Evolutionary conservation across 2,888 invertebrate species (phyloP), one percentile per base, ranked within the genome.

Genomic region (Tetrapedia diversipes): DNA sequence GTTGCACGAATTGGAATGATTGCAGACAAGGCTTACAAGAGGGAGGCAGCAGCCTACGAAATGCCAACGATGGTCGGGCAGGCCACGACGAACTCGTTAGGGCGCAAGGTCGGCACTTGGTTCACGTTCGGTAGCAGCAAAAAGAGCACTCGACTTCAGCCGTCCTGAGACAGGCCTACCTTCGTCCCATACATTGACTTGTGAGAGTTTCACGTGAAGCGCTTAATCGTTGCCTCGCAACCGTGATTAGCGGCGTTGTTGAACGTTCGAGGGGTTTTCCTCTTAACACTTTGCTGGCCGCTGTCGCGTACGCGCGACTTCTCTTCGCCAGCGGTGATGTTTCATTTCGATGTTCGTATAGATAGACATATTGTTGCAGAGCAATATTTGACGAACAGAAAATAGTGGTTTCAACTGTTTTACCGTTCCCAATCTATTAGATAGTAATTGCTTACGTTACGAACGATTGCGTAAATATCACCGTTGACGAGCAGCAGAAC

Each of bases 41-140:
- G 92, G 27, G 92, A 92, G 74, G 88, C 92, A 8, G 88, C 92
- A 8, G 86, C 92, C 16, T 93, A 93, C 83, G 90, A 90, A 56
- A 84, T 89, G 78, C 85, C 90, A n/a, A 91, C 92, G 81, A 92
- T 92, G 65, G 91, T 93, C 64, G 89, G 89, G 45, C 92, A 92
- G 64, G 87, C 87, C 19, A 90, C 92, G 29, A 90, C 92, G 2
- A 91, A 92, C 77, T 93, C 93, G 27, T 86, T 94, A 81, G 93
- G 94, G 53, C 91, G 93, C 47, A 93, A 93, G 88, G 93, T 94
- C 77, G 94, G 93, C 65, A 93, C 93, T 22, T 94, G 94, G 94
- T 94, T 94, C 84, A 94, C 92, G 56, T 94, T 94, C 83, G 93
- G 93, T 59, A 92, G 92, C 82, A 92, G 92, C 87, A 93, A 93